These are phyloP conservation scores for Dendrocincla tyrannina DNA, from an alignment of 2,797 vertebrate species.

Conservation along the genomic window DNA sequence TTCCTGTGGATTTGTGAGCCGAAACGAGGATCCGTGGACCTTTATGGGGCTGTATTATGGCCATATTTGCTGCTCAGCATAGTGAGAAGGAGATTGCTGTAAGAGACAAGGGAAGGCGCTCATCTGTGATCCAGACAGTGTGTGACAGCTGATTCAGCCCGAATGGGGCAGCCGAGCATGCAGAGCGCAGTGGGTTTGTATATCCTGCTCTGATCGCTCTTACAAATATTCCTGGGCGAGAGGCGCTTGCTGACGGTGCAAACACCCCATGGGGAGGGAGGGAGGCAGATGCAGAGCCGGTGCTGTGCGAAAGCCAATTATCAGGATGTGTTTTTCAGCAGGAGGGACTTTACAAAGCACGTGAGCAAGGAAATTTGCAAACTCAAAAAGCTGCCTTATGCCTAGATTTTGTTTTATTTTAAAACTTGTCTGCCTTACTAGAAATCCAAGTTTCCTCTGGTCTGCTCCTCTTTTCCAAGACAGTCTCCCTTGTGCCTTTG, in stretches of 20 bases:
- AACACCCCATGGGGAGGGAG: neutral
- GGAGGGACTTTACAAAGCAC: neutral
- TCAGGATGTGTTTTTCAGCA: neutral
- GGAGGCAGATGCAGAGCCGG: neutral
- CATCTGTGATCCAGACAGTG: neutral
- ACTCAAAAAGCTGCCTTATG: neutral
- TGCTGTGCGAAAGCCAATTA: neutral
- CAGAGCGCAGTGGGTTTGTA: neutral
- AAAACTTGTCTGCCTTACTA: neutral
- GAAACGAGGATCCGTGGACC: neutral
- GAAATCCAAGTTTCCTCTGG: neutral
- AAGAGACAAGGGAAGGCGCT: neutral
- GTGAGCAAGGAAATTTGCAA: neutral
- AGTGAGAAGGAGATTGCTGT: neutral
- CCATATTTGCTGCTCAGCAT: neutral
- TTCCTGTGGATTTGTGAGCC: constrained; percentile 1
- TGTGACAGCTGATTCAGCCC: constrained; percentile 62
- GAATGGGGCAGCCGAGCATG: constrained; percentile 8
- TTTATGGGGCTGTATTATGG: neutral
- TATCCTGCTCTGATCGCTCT: neutral
- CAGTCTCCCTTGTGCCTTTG: neutral
- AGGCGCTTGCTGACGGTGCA: constrained; percentile 2
- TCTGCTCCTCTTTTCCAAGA: neutral
- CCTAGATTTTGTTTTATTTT: neutral
- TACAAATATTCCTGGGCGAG: neutral